Evolutionary conservation across 1,140 invertebrate genomes (phyloP).

Genomic region (Papilio glaucus): DNA sequence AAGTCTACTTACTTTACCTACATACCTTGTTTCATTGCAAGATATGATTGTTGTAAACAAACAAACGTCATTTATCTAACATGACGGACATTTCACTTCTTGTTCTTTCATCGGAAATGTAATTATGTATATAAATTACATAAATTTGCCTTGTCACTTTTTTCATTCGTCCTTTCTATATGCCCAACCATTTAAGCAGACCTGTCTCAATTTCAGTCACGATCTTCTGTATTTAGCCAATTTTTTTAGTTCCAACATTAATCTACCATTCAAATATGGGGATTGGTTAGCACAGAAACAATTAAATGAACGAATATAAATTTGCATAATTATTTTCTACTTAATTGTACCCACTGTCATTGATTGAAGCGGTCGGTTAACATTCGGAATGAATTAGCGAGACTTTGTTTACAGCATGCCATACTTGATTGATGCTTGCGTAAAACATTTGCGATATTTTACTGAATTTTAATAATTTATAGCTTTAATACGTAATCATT

Average conservation of each 20-base stretch:
- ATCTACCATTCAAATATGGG: neutral
- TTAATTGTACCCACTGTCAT: neutral
- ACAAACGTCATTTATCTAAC: too few species aligned
- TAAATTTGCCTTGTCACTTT: too few species aligned
- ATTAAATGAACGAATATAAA: neutral
- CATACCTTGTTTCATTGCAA: too few species aligned
- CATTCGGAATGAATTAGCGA: slow-evolving; percentile 44
- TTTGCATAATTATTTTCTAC: neutral
- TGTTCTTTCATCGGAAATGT: too few species aligned
- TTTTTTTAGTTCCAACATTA: neutral
- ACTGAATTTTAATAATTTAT: neutral
- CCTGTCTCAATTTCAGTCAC: too few species aligned
- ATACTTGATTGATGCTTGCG: slow-evolving; percentile 47
- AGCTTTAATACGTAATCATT: slow-evolving; percentile 10
- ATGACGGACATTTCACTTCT: too few species aligned
- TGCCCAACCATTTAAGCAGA: too few species aligned
- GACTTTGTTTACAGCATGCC: slow-evolving; percentile 40
- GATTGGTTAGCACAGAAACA: neutral
- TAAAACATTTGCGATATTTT: slow-evolving; percentile 8
- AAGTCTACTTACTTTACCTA: too few species aligned
- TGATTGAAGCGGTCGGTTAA: neutral
- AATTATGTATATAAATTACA: too few species aligned
- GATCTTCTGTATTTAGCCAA: neutral
- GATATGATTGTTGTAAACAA: too few species aligned
- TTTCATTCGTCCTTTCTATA: too few species aligned